Conservation (phyloP, 1,140 invertebrate species). For the Mesaphorura yosii region DNA sequence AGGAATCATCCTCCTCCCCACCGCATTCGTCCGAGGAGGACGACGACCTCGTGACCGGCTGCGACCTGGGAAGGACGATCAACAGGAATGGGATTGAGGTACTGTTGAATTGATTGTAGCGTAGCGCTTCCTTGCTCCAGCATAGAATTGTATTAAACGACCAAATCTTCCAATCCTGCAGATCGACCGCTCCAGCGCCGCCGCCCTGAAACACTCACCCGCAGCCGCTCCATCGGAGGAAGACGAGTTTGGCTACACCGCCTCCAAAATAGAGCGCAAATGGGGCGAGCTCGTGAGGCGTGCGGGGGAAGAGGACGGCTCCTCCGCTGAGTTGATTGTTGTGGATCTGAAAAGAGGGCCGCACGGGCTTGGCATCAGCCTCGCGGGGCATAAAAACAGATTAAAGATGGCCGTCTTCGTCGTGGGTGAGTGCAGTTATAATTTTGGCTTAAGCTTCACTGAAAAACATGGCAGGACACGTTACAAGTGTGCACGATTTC, state of each 20-base stretch:
- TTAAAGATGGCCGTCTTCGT: slow-evolving; percentile 91
- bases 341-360: slow-evolving; percentile 15
- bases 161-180: slow-evolving; percentile 37
- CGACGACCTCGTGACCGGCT: too few species aligned
- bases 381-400: slow-evolving; percentile 87
- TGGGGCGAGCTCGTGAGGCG: slow-evolving; percentile 28
- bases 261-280: slow-evolving; percentile 35
- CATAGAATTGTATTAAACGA: too few species aligned
- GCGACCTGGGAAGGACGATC: too few species aligned
- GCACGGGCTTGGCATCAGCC: slow-evolving; percentile 61
- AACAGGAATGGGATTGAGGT: slow-evolving; percentile 4
- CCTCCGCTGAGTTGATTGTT: slow-evolving; percentile 18
- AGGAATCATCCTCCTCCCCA: too few species aligned
- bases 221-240: slow-evolving; percentile 64
- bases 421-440: slow-evolving; percentile 20
- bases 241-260: slow-evolving; percentile 83
- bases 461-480: background rate
- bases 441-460: background rate
- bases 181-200: slow-evolving; percentile 81
- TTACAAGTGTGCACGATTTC: slow-evolving; percentile 36
- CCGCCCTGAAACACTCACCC: slow-evolving; percentile 59
- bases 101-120: too few species aligned
- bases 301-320: slow-evolving; percentile 1
- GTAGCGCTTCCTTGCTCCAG: too few species aligned
- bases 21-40: too few species aligned